phyloP scores from a whole-genome alignment of 2,797 vertebrate species.

The Falco peregrinus region DNA sequence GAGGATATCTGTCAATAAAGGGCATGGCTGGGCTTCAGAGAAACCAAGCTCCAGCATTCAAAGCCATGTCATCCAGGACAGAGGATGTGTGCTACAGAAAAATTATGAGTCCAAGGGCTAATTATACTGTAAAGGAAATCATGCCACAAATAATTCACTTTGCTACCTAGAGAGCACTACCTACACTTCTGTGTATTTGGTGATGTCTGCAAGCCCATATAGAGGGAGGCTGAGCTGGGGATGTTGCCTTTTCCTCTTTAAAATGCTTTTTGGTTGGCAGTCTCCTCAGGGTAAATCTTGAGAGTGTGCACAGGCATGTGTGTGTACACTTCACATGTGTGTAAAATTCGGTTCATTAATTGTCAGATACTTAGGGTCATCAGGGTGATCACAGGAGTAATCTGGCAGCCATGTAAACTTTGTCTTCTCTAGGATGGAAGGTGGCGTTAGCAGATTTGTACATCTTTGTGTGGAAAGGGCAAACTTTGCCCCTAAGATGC shows the following conservation, averaged over 20 bases:
- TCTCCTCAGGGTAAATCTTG: background rate
- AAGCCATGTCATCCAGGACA: background rate
- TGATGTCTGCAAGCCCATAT: background rate
- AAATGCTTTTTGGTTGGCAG: background rate
- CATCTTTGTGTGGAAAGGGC: background rate
- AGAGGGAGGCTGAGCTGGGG: background rate
- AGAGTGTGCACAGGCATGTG: background rate
- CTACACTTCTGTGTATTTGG: background rate
- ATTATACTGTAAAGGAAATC: background rate
- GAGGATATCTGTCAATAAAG: background rate
- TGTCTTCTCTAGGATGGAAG: background rate
- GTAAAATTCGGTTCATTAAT: background rate
- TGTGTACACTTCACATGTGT: accelerated
- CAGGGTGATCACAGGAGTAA: background rate
- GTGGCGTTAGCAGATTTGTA: background rate
- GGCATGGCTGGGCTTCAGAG: background rate
- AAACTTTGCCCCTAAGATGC: background rate
- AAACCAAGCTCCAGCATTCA: background rate
- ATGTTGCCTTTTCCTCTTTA: background rate
- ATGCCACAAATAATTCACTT: background rate
- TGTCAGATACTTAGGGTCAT: background rate
- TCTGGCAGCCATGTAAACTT: background rate
- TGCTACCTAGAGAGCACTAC: background rate
- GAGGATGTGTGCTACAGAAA: background rate
- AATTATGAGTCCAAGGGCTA: background rate